A percentile compares a stretch with the other conserved stretches of the same genome.
phyloP scores from a whole-genome alignment of 2,113 vertebrate species.

The Neomonachus schauinslandi region DNA sequence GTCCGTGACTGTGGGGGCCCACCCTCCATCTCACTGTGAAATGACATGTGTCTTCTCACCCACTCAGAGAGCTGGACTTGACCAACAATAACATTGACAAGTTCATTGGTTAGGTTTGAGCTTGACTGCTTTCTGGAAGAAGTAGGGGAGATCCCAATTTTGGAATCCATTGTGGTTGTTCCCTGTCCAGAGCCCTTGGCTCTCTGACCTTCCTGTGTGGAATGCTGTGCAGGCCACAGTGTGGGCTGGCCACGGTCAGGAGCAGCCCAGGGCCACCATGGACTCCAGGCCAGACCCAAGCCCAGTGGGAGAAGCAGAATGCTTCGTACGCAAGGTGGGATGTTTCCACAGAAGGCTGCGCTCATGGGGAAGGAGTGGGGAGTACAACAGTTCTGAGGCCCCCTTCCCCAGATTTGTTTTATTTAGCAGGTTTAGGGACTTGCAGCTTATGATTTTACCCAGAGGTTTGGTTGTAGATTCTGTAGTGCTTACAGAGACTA shows the following conservation, averaged over 20 bases:
- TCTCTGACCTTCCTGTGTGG: neutral
- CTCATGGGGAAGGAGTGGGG: neutral
- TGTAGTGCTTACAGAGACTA: neutral
- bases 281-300: neutral
- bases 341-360: neutral
- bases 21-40: neutral
- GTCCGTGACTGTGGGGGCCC: too few species aligned
- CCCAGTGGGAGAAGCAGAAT: too few species aligned
- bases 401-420: neutral
- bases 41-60: neutral
- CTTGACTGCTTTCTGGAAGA: neutral
- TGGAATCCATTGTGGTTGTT: neutral
- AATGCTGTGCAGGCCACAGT: fast-evolving
- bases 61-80: neutral
- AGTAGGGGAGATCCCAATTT: neutral
- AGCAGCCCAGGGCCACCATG: fast-evolving
- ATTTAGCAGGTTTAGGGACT: neutral
- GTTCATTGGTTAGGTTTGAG: neutral
- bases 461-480: neutral
- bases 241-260: fast-evolving
- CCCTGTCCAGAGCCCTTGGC: neutral
- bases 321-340: fast-evolving
- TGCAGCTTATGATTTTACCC: neutral
- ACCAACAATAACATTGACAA: neutral
- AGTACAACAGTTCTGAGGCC: neutral